Conservation (phyloP, 2,797 vertebrate species). For the Pitangus sulphuratus region DNA sequence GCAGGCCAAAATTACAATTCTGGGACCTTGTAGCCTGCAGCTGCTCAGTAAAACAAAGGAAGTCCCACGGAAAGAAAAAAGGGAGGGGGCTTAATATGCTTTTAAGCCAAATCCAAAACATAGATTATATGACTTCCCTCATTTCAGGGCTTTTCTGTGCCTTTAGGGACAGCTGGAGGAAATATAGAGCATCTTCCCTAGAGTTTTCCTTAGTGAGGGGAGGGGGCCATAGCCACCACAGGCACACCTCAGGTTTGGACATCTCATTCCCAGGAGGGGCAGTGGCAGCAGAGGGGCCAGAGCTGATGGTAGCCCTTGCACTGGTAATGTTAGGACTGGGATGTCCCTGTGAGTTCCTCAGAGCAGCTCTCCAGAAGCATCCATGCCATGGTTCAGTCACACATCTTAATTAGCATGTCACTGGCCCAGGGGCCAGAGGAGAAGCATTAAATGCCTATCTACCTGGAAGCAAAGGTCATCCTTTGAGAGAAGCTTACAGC, state of each 20-base stretch:
- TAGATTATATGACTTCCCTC: conserved; percentile 43
- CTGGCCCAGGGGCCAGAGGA: background rate
- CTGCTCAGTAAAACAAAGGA: conserved; percentile 59
- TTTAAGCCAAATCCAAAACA: conserved; percentile 37
- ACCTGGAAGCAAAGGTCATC: background rate
- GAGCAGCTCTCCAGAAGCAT: background rate
- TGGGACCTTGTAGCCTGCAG: conserved; percentile 50
- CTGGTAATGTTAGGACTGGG: background rate
- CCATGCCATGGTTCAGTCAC: background rate
- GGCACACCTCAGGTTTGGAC: background rate
- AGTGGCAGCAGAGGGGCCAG: rapidly evolving
- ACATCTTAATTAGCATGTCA: rapidly evolving
- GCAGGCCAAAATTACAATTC: conserved; percentile 43
- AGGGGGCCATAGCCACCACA: background rate
- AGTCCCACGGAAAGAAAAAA: conserved; percentile 17
- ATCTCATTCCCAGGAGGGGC: background rate
- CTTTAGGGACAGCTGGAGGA: background rate
- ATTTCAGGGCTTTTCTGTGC: background rate
- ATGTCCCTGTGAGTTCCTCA: rapidly evolving
- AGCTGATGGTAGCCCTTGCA: background rate
- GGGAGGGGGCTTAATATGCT: background rate
- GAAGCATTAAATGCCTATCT: background rate
- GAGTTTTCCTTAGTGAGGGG: background rate
- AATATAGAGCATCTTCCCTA: conserved; percentile 15
- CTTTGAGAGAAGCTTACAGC: background rate